A percentile compares a stretch with the other conserved stretches of the same genome.
Conservation (phyloP, 2,888 invertebrate species). For the Amiota minor region DNA sequence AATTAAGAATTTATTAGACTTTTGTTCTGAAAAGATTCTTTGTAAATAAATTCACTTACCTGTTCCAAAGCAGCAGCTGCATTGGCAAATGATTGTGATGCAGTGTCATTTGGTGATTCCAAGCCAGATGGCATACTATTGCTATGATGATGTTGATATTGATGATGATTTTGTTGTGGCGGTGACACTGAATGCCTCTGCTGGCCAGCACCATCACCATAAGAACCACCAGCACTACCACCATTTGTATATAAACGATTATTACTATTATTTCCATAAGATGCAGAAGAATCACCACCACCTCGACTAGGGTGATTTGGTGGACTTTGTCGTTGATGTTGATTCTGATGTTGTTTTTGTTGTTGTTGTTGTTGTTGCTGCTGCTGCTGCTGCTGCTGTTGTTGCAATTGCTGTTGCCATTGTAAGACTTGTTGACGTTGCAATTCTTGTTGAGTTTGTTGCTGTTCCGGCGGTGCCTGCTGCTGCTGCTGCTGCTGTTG, state of each 20-base stretch:
- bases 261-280: constrained; percentile 11
- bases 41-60: constrained; percentile 46
- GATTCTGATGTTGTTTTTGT: constrained; percentile 48
- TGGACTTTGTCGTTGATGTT: constrained; percentile 34
- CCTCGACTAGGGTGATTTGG: constrained; percentile 27
- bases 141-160: constrained; percentile 50
- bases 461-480: constrained; percentile 31
- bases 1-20: constrained; percentile 5
- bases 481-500: constrained; percentile 44
- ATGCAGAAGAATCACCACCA: background rate
- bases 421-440: constrained; percentile 41
- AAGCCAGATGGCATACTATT: constrained; percentile 54
- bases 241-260: constrained; percentile 41
- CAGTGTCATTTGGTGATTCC: constrained; percentile 58
- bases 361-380: constrained; percentile 49
- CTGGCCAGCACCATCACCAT: constrained; percentile 41
- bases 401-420: constrained; percentile 48
- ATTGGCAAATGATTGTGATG: constrained; percentile 66
- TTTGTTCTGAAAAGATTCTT: background rate
- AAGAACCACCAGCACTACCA: constrained; percentile 25
- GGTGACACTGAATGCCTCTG: constrained; percentile 38
- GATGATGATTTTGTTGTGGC: constrained; percentile 36
- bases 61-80: constrained; percentile 69
- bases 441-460: constrained; percentile 37
- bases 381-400: constrained; percentile 48